Evolutionary conservation across 92 coral and sea anemone species (phyloP), one percentile per base, ranked within the genome.

Genomic region (Phenganax subtilis): DNA sequence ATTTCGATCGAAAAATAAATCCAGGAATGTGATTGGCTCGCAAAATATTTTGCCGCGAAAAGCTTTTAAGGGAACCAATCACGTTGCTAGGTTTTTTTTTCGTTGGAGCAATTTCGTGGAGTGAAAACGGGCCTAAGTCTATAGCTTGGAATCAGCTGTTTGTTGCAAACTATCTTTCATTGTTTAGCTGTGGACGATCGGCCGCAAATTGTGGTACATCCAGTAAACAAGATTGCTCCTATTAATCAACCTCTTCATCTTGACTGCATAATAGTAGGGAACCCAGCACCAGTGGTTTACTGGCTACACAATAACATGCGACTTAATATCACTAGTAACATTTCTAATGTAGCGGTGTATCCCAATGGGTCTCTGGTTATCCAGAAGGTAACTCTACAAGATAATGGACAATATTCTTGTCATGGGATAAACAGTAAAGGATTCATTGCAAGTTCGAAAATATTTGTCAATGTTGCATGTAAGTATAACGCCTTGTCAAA

Each of bases 141-240:
- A 59, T 7, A 59, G 25, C 16, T 20, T 14, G 25, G 7, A 14
- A 59, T 1, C 65, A 59, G 1, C 65, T 3, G 4, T 14, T 52
- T 3, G 3, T 29, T 29, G 6, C 5, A 71, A 10, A 10, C 11
- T 71, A 3, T 3, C 56, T 66, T 69, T 30, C 15, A 68, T 6
- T 85, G 60, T 75, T 8, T 88, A 94, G 98, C 98, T 71, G 76
- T 80, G 76, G 58, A 70, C 59, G 88, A 92, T 64, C 75, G 68
- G 73, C 98, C 98, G n/a, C 97, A 91, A 74, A 88, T 94, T 81
- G 91, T 85, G 55, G 83, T 92, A 10, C 91, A 87, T 28, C 98
- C 98, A 60, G 80, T 92, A 60, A 94, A 88, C 81, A 78, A 58
- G 61, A 79, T 90, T 63, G 87, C 89, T 5, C 79, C 86, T 4